Conservation (phyloP, 2,113 vertebrate genomes). For the Leptobrachium ailaonicum region DNA sequence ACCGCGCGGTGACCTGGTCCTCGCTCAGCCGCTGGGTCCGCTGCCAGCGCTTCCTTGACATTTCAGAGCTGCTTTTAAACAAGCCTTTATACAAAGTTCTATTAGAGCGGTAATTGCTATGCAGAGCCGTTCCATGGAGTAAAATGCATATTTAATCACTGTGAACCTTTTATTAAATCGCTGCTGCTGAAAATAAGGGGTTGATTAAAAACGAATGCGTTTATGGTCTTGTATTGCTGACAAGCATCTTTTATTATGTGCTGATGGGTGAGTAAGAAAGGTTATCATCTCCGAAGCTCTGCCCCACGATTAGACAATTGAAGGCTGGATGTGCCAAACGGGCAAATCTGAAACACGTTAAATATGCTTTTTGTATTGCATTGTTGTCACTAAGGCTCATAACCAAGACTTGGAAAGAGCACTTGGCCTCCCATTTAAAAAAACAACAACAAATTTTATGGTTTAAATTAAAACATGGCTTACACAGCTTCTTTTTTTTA, state of each 20-base stretch:
- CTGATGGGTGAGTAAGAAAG: conserved; percentile 9
- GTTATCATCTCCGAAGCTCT: background rate
- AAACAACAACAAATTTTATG: too few relatives aligned
- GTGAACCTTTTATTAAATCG: conserved; percentile 41
- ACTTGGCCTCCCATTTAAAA: too few relatives aligned
- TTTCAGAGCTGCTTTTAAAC: background rate
- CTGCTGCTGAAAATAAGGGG: conserved; percentile 28
- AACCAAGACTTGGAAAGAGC: too few relatives aligned
- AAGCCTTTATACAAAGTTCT: background rate
- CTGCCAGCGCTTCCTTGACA: background rate
- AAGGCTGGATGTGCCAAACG: background rate
- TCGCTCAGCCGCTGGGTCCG: background rate
- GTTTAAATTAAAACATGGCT: too few relatives aligned
- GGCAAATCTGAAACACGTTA: too few relatives aligned
- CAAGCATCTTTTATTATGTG: conserved; percentile 14
- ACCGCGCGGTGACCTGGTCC: background rate
- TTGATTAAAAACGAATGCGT: conserved; percentile 36
- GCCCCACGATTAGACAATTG: background rate
- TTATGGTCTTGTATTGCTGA: conserved; percentile 27
- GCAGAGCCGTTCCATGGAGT: conserved; percentile 8
- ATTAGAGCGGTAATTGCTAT: conserved; percentile 26
- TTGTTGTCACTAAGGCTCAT: too few relatives aligned
- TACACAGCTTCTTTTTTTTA: too few relatives aligned
- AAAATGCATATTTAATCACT: conserved; percentile 34
- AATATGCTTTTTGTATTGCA: too few relatives aligned